A percentile compares a stretch with the other conserved stretches of the same genome.
phyloP scores from a whole-genome alignment of 2,888 invertebrate genomes.

The Tribolium freemani region DNA sequence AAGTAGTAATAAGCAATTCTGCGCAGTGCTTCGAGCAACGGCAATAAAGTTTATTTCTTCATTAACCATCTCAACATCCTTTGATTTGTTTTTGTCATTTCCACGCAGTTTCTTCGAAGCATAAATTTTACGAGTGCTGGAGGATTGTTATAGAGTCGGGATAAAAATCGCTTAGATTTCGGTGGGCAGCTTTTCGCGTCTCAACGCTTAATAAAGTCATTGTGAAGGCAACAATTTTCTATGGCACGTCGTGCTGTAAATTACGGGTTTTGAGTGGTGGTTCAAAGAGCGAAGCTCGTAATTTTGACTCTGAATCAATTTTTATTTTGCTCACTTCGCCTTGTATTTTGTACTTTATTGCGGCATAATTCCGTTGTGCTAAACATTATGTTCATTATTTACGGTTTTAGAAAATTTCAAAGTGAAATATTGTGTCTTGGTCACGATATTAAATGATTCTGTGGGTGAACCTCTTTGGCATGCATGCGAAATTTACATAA shows the following conservation, averaged over 20 bases:
- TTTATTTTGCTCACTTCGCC: constrained; percentile 47
- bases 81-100: constrained; percentile 44
- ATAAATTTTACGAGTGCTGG: constrained; percentile 30
- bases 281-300: constrained; percentile 49
- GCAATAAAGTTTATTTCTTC: constrained; percentile 54
- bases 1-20: constrained; percentile 50
- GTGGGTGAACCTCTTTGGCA: constrained; percentile 40
- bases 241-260: constrained; percentile 42
- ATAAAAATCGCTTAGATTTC: constrained; percentile 1
- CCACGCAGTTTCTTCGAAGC: constrained; percentile 31
- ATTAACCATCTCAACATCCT: constrained; percentile 46
- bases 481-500: constrained; percentile 36
- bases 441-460: constrained; percentile 43
- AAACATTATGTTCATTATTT: constrained; percentile 49
- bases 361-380: constrained; percentile 49
- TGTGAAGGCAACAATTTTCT: constrained; percentile 44
- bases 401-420: constrained; percentile 47
- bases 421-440: constrained; percentile 40
- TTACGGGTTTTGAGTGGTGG: constrained; percentile 47
- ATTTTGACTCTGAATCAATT: constrained; percentile 53
- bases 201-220: constrained; percentile 46
- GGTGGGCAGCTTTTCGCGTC: background rate
- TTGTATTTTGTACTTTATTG: constrained; percentile 48
- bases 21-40: constrained; percentile 45
- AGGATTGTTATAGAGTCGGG: background rate